Base-by-base conservation (phyloP, 2,113 vertebrate genomes). In the Platysternon megacephalum region DNA sequence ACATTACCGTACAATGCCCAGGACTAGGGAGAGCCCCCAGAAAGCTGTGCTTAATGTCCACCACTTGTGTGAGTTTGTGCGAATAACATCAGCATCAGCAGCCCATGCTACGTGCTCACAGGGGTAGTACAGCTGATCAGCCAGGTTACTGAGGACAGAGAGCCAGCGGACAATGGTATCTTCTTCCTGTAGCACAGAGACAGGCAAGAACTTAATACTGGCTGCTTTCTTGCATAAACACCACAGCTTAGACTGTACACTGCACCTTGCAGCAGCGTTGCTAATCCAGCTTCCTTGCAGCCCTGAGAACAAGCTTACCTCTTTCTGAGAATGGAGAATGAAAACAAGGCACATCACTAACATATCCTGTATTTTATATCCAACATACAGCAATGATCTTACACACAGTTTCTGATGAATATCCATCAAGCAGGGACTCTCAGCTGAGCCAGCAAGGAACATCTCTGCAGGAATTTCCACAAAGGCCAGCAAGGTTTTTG, bases 31-130 rank as follows among this genome's bases (percentile, higher is more conserved):
- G 12, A 97, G 78, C 35, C 97, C 98, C 99, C 99, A 99, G 68
- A 99, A 96, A 26, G 84, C 85, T 0, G 98, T 99, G 97, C 99
- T 99, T 56, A 99, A 84, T 0, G 97, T 87, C 99, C 99, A 99
- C 99, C 99, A 99, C 76, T 90, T 97, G 74, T 96, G 98, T 9
- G 99, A 98, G 85, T 98, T 94, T 21, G 95, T 91, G 1, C 32
- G 97, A 91, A 99, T 92, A 79, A 99, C 95, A 72, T 98, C 96
- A 6, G 98, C 96, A 0, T 99, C 99, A 0, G 99, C 99, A 0
- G 99, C 99, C 99, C 99, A 99, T 3, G 99, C 99, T 0, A 99
- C 2, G 61, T 99, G 99, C 89, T 99, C 99, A 35, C 99, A 99
- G 8, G 99, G 99, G 94, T 99, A 99, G 98, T 99, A 99, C 4